Evolutionary conservation across 2,113 vertebrate species (phyloP).

Genomic region (Amphilophus citrinellus): DNA sequence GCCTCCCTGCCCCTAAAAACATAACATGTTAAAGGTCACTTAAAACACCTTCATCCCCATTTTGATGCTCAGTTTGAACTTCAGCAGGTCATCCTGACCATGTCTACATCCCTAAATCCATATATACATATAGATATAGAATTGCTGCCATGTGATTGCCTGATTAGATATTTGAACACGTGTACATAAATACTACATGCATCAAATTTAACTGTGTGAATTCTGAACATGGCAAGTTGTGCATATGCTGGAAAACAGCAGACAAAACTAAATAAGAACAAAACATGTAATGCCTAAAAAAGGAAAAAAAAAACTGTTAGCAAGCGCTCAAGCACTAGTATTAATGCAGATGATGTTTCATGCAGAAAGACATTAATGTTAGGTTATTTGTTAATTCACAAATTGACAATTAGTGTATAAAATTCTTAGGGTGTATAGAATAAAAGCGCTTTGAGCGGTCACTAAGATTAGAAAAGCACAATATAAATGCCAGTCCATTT

Average conservation of each 20-base stretch:
- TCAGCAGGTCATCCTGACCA: not conserved
- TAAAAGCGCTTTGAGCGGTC: too few species aligned
- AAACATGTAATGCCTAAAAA: too few species aligned
- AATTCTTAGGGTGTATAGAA: too few species aligned
- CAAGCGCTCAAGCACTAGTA: not conserved
- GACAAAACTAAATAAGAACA: not conserved
- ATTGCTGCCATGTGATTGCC: not conserved
- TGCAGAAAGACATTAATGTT: not conserved
- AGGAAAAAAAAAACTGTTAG: too few species aligned
- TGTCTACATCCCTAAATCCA: not conserved
- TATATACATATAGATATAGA: too few species aligned
- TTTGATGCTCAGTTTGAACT: fast-evolving
- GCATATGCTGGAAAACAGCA: too few species aligned
- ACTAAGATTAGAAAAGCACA: not conserved
- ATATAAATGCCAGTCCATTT: not conserved
- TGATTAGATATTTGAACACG: not conserved
- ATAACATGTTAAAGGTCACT: fast-evolving
- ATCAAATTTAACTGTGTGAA: not conserved
- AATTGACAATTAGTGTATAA: not conserved
- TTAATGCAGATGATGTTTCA: not conserved
- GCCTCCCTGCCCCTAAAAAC: not conserved
- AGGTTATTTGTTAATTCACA: not conserved
- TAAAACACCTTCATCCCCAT: not conserved
- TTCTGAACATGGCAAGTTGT: fast-evolving
- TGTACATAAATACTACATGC: fast-evolving